Evolutionary conservation across 2,797 vertebrate species (phyloP).

Genomic region (Bradypodion pumilum): DNA sequence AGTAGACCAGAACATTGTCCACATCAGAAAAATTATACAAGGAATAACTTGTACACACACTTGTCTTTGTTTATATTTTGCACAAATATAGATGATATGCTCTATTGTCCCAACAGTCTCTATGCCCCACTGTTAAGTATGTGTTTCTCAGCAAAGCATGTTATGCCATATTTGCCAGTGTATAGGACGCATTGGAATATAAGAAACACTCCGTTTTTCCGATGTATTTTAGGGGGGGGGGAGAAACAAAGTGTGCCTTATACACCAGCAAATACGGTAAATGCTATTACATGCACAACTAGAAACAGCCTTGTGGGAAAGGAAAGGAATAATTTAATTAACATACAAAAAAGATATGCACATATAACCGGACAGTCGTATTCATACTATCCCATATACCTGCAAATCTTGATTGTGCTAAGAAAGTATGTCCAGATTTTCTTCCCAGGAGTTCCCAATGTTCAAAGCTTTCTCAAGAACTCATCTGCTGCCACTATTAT

Average conservation of each 20-base stretch:
- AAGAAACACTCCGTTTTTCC: no score
- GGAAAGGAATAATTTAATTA: not conserved
- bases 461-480: not conserved
- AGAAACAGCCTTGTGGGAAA: constrained; percentile 22
- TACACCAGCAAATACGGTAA: no score
- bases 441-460: not conserved
- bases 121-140: not conserved
- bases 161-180: no score
- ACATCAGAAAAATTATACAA: constrained; percentile 52
- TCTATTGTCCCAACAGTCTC: constrained; percentile 12
- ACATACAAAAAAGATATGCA: constrained; percentile 44
- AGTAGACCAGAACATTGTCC: not conserved
- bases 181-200: no score
- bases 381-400: constrained; percentile 36
- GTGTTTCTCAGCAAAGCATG: not conserved
- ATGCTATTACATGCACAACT: not conserved
- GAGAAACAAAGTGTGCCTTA: no score
- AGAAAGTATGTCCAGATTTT: not conserved
- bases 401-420: constrained; percentile 29
- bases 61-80: not conserved
- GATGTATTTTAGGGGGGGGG: no score
- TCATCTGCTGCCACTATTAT: not conserved
- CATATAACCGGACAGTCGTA: constrained; percentile 42
- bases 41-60: not conserved
- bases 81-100: not conserved